These are phyloP conservation scores for Brachyrhaphis roseni DNA, from an alignment of 2,797 vertebrate genomes.

Conservation along the genomic window DNA sequence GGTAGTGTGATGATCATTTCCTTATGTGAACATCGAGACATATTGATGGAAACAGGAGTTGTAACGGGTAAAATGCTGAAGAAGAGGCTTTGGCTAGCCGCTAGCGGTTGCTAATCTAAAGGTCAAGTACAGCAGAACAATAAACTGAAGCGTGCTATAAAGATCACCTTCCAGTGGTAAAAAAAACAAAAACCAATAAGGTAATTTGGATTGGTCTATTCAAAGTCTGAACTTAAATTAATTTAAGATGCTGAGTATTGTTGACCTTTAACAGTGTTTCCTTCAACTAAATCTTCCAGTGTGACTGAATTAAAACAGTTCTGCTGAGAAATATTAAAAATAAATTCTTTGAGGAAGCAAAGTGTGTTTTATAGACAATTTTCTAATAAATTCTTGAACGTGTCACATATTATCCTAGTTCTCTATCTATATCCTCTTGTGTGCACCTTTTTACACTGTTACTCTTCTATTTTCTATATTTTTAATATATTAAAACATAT, in stretches of 20 bases:
- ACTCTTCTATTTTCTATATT: neutral
- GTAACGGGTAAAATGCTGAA: neutral
- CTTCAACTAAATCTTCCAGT: neutral
- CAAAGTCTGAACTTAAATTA: neutral
- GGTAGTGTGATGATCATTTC: neutral
- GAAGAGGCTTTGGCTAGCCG: neutral
- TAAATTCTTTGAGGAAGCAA: neutral
- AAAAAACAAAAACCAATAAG: too few species aligned
- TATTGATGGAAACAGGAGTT: neutral
- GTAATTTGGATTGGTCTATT: too few species aligned
- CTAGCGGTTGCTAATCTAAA: neutral
- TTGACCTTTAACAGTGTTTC: neutral
- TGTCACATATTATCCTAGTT: neutral
- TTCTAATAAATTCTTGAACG: neutral
- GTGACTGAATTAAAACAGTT: neutral
- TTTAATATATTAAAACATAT: neutral
- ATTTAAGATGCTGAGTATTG: neutral
- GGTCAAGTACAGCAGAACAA: neutral
- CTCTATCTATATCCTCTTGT: neutral
- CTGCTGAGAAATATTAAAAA: too few species aligned
- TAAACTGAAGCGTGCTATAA: neutral
- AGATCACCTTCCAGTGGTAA: neutral
- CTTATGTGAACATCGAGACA: neutral
- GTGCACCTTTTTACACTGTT: neutral
- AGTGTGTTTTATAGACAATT: neutral